These are phyloP conservation scores for Kuschelorhynchus macadamiae DNA, from an alignment of 2,888 invertebrate species.

Conservation along the genomic window DNA sequence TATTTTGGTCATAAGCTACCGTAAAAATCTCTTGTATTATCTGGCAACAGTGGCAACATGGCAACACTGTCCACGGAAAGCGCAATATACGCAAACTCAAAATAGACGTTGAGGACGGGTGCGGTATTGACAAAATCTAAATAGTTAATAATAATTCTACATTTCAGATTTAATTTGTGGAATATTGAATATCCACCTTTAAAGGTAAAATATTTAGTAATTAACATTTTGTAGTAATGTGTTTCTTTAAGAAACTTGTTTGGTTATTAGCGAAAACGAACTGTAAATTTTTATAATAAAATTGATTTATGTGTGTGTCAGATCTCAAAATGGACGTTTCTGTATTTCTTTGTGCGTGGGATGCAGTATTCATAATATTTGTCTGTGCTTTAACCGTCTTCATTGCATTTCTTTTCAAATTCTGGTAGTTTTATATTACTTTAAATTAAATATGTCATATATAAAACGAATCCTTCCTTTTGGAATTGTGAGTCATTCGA, in stretches of 20 bases:
- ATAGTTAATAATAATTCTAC: slow-evolving; percentile 14
- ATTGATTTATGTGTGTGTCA: slow-evolving; percentile 44
- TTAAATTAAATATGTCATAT: no score
- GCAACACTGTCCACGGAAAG: no score
- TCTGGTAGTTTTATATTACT: slow-evolving; percentile 1
- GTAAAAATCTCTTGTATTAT: no score
- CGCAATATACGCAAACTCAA: slow-evolving; percentile 19
- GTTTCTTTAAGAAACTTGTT: neutral
- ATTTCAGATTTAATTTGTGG: slow-evolving; percentile 8
- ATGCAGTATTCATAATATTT: slow-evolving; percentile 30
- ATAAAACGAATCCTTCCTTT: no score
- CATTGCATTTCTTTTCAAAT: slow-evolving; percentile 14
- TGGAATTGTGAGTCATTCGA: neutral
- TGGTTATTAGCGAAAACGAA: neutral
- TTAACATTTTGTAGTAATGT: neutral
- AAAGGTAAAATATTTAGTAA: slow-evolving; percentile 21
- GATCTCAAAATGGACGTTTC: slow-evolving; percentile 64
- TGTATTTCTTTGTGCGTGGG: slow-evolving; percentile 63
- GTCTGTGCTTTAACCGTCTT: slow-evolving; percentile 11
- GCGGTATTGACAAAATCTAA: slow-evolving; percentile 37
- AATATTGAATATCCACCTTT: neutral
- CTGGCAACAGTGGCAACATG: no score
- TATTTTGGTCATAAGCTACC: no score
- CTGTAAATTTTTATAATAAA: neutral
- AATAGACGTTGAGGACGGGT: slow-evolving; percentile 33